Evolutionary conservation across 2,888 invertebrate genomes (phyloP).

Genomic region (Melinaea marsaeus): DNA sequence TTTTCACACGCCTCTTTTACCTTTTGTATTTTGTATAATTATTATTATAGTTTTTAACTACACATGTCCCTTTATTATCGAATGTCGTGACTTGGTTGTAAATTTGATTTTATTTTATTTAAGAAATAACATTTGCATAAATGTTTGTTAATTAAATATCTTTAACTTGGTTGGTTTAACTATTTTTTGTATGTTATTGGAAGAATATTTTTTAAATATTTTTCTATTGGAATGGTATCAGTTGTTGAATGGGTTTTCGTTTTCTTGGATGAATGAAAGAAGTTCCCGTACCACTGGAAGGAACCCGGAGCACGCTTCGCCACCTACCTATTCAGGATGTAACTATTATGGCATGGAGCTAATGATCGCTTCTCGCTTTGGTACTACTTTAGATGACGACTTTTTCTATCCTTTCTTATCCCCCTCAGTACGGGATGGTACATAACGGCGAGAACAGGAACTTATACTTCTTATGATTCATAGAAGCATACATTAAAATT

Average conservation of each 20-base stretch:
- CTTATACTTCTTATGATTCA: slow-evolving; percentile 39
- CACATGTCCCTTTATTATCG: slow-evolving; percentile 55
- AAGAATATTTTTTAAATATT: no score
- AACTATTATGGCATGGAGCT: slow-evolving; percentile 72
- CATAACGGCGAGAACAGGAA: slow-evolving; percentile 64
- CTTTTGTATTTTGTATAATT: slow-evolving; percentile 68
- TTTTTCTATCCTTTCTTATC: slow-evolving; percentile 67
- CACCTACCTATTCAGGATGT: slow-evolving; percentile 74
- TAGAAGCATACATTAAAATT: slow-evolving; percentile 32
- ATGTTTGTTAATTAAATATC: neutral
- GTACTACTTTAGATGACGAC: slow-evolving; percentile 58
- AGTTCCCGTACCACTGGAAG: slow-evolving; percentile 39
- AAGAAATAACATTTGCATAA: neutral
- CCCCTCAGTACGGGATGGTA: slow-evolving; percentile 55
- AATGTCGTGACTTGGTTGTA: slow-evolving; percentile 54
- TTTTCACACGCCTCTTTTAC: slow-evolving; percentile 67
- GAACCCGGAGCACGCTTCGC: slow-evolving; percentile 61
- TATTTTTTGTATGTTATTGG: no score
- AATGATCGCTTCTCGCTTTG: slow-evolving; percentile 71
- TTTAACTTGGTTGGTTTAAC: no score
- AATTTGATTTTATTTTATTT: slow-evolving; percentile 27
- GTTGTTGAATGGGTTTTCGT: slow-evolving; percentile 14
- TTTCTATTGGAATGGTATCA: neutral
- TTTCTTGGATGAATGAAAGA: slow-evolving; percentile 64
- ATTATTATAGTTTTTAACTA: slow-evolving; percentile 64